A percentile compares a stretch with the other conserved stretches of the same genome.
These are phyloP conservation scores for Cynodonichthys magdalenae DNA, from an alignment of 2,797 vertebrate genomes.

Conservation along the genomic window DNA sequence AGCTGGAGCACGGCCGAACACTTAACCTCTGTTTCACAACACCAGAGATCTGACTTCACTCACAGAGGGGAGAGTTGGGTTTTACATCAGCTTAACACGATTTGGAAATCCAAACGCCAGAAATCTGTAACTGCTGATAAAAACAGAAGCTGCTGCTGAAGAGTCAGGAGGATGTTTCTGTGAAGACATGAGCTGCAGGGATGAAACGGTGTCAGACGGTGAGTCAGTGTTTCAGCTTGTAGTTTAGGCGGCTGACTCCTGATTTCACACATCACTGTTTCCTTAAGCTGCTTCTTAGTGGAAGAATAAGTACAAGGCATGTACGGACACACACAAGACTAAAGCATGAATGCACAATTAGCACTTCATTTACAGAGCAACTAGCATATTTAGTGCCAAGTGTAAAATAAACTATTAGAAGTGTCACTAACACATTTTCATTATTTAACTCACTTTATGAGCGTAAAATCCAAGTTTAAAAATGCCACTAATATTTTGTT, in stretches of 20 bases:
- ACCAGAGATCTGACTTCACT: background rate
- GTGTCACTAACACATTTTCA: too few species aligned
- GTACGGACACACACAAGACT: constrained; percentile 5
- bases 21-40: constrained; percentile 44
- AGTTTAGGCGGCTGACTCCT: constrained; percentile 12
- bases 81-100: background rate
- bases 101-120: background rate
- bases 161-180: background rate
- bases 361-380: too few species aligned
- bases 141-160: too few species aligned
- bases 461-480: too few species aligned
- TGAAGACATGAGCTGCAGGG: background rate
- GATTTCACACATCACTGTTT: constrained; percentile 18
- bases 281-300: background rate
- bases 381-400: too few species aligned
- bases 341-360: too few species aligned
- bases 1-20: constrained; percentile 28
- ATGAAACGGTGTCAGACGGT: constrained; percentile 7
- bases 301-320: background rate
- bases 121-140: too few species aligned
- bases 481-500: too few species aligned
- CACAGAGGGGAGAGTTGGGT: background rate
- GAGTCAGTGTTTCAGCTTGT: constrained; percentile 34
- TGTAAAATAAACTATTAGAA: too few species aligned
- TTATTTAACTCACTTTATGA: too few species aligned